These are phyloP conservation scores for Ptyas mucosa DNA, from an alignment of 2,113 vertebrate species.

Conservation along the genomic window DNA sequence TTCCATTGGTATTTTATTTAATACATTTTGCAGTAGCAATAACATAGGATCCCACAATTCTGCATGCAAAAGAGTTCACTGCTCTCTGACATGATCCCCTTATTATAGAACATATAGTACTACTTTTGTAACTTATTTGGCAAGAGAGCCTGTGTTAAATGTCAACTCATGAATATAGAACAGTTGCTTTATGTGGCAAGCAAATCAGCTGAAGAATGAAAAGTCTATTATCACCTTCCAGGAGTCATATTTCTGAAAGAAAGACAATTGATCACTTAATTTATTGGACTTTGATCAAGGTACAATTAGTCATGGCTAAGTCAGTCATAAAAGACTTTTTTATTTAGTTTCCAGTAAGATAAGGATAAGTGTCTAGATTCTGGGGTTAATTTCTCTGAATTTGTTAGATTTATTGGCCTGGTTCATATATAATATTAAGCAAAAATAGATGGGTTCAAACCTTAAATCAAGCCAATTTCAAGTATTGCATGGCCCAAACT, in stretches of 20 bases:
- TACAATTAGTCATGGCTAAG: not conserved
- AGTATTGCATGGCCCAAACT: not conserved
- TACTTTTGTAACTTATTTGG: not conserved
- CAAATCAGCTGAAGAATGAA: not conserved
- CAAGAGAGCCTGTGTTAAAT: not conserved
- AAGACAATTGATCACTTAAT: not conserved
- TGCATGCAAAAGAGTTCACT: not conserved
- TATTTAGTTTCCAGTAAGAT: not conserved
- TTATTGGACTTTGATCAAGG: not conserved
- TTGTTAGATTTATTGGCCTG: too few species aligned
- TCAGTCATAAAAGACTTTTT: not conserved
- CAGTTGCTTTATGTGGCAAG: not conserved
- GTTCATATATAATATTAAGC: not conserved
- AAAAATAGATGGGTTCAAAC: not conserved
- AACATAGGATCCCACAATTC: not conserved
- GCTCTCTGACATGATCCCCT: not conserved
- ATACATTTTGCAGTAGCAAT: not conserved
- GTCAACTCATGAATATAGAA: not conserved
- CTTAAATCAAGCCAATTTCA: not conserved
- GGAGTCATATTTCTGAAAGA: not conserved
- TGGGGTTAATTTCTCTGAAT: not conserved
- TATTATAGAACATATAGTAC: not conserved
- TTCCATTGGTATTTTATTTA: not conserved
- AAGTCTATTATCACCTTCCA: not conserved
- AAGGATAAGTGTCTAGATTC: not conserved